Evolutionary conservation across 92 coral and sea anemone species (phyloP).

Genomic region (Palythoa heliodiscus): DNA sequence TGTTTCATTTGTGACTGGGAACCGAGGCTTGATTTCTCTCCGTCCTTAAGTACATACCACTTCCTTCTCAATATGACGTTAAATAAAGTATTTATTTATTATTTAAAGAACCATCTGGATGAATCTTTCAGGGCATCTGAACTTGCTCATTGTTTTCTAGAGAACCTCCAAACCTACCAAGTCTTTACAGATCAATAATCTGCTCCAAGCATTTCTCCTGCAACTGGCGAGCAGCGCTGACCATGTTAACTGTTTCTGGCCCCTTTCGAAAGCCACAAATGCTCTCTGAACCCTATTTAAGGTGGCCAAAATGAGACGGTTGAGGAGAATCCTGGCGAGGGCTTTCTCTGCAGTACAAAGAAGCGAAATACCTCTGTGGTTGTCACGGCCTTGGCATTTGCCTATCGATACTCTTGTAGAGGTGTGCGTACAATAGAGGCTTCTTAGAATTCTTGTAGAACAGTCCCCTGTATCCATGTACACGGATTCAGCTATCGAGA

Average conservation of each 20-base stretch:
- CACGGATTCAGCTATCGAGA: background rate
- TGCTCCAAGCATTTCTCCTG: background rate
- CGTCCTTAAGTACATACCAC: background rate
- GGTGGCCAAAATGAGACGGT: slow-evolving; percentile 5
- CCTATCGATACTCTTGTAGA: background rate
- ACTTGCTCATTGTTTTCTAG: background rate
- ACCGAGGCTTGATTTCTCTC: slow-evolving; percentile 7
- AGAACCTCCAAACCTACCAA: background rate
- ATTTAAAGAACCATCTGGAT: background rate
- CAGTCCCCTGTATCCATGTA: background rate
- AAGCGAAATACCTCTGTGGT: slow-evolving; percentile 4
- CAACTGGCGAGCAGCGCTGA: slow-evolving; percentile 4
- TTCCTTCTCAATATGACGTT: no score
- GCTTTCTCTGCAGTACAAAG: background rate
- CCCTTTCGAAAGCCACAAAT: slow-evolving; percentile 1
- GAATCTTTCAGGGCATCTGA: slow-evolving; percentile 7
- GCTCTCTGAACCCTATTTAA: background rate
- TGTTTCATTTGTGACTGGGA: slow-evolving; percentile 8
- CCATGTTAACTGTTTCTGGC: background rate
- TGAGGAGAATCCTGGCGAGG: background rate
- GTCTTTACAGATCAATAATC: background rate
- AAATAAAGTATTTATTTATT: no score
- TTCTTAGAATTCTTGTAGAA: background rate
- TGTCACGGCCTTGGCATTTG: background rate
- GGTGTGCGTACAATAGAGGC: background rate